Evolutionary conservation across 2,113 vertebrate genomes (phyloP).

Genomic region (Poeciliopsis occidentalis): DNA sequence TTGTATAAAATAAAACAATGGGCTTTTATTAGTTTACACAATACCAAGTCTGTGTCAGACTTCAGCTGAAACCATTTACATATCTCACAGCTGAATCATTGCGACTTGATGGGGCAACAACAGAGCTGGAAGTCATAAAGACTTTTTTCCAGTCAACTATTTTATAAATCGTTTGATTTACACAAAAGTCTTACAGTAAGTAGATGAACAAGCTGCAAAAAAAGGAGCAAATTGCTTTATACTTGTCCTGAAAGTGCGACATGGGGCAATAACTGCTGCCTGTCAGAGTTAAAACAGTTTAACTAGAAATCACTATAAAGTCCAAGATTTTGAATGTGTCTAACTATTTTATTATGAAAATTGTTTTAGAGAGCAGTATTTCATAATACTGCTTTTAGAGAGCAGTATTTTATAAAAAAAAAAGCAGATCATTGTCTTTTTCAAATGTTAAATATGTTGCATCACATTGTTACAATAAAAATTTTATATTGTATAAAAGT

Average conservation of each 20-base stretch:
- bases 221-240: neutral
- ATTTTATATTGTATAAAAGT: too few species aligned
- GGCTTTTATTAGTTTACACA: slow-evolving; percentile 53
- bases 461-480: too few species aligned
- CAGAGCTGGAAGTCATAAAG: slow-evolving; percentile 46
- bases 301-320: too few species aligned
- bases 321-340: too few species aligned
- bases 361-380: too few species aligned
- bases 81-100: slow-evolving; percentile 74
- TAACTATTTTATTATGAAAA: too few species aligned
- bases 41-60: slow-evolving; percentile 56
- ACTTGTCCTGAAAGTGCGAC: neutral
- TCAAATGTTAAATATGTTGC: too few species aligned
- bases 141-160: slow-evolving; percentile 34
- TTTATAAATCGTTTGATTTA: slow-evolving; percentile 46
- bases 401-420: too few species aligned
- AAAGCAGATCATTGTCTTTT: too few species aligned
- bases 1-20: slow-evolving; percentile 64
- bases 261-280: neutral
- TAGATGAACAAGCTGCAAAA: slow-evolving; percentile 9
- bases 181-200: slow-evolving; percentile 15
- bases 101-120: slow-evolving; percentile 49
- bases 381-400: too few species aligned
- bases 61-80: slow-evolving; percentile 66
- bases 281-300: too few species aligned